Evolutionary conservation across 2,113 vertebrate species (phyloP), one percentile per base, ranked within the genome.

Genomic region (Paralichthys olivaceus): DNA sequence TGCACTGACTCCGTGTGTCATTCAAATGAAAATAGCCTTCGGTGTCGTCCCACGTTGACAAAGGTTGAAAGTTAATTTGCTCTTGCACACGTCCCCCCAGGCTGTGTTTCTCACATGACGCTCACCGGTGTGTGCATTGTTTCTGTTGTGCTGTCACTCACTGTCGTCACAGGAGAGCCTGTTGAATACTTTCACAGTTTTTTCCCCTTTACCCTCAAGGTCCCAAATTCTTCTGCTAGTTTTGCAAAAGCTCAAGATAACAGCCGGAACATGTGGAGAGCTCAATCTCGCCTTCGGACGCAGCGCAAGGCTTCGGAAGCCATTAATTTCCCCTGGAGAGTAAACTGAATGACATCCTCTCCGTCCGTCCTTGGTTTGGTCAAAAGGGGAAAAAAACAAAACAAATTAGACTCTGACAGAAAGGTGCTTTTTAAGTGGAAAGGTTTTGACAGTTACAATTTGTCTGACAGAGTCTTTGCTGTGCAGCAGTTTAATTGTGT

Each of bases 1-100:
- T 17, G 37, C 69, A 76, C 40, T 58, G 20, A 0, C 28, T 65
- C 28, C 19, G 20, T 66, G 64, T 22, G 61, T 69, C 55, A 73
- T 88, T 82, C 55, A 79, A 77, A 83, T 71, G 74, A 29, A 55
- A 80, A 76, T 55, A 23, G 58, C 25, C 22, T 53, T 83, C 40
- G 0, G 8, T 25, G 53, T 0, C 76, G 3, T 14, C 40, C 19
- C 49, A 22, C 7, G 49, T 3, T 53, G 49, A 11, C 51, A 23
- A n/a, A 23, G 53, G 20, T 22, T 4, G 71, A 80, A 64, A 62
- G 88, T 83, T 72, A 40, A 7, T 77, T 72, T 59, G 59, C 51
- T 3, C 34, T 62, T 1, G 28, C 54, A 17, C 28, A 83, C 77
- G 72, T 85, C 2, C 51, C 59, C 13, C 49, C 12, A 9, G 45